Evolutionary conservation across 2,797 vertebrate genomes (phyloP).

Genomic region (Ptychobarbus kaznakovi): DNA sequence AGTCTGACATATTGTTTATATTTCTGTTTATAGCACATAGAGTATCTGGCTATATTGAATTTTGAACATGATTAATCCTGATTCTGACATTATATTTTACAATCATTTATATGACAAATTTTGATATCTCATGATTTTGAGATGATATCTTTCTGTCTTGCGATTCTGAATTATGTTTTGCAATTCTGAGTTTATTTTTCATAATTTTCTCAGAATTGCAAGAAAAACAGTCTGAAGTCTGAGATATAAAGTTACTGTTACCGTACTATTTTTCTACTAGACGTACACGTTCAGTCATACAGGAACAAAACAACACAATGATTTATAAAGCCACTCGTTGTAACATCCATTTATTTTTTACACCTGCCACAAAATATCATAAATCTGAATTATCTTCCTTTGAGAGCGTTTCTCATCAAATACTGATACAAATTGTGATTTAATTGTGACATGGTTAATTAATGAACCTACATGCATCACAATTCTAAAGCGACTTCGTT

Average conservation of each 20-base stretch:
- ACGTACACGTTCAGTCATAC: neutral
- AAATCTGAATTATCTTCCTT: neutral
- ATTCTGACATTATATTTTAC: too few species aligned
- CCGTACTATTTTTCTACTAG: neutral
- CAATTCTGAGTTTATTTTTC: neutral
- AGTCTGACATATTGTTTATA: too few species aligned
- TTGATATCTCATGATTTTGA: too few species aligned
- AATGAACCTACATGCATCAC: neutral
- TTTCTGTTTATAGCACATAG: too few species aligned
- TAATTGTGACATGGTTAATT: neutral
- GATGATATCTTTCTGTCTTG: too few species aligned
- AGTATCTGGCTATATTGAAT: too few species aligned
- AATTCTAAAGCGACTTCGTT: neutral
- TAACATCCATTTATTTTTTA: neutral
- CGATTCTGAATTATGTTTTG: too few species aligned
- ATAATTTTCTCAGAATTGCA: neutral
- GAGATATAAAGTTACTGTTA: neutral
- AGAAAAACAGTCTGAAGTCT: too few species aligned
- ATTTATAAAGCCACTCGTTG: neutral
- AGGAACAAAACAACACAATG: neutral
- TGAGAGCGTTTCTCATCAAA: neutral
- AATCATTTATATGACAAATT: too few species aligned
- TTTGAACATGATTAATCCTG: too few species aligned
- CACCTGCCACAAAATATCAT: neutral
- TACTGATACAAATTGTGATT: neutral